These are phyloP conservation scores for Troides helena DNA, from an alignment of 2,888 invertebrate species.

Conservation along the genomic window DNA sequence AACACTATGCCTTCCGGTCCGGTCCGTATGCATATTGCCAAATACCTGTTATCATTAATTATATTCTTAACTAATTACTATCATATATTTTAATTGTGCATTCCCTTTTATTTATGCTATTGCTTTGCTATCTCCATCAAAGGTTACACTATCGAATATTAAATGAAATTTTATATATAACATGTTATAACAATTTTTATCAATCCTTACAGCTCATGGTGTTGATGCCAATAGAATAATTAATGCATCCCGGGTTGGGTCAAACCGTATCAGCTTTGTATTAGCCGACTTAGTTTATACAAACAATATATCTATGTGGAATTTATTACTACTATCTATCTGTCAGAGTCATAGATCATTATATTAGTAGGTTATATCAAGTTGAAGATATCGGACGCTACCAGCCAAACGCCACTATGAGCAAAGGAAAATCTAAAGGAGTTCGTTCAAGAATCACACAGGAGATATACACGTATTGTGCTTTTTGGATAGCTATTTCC, in stretches of 20 bases:
- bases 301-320: conserved; percentile 15
- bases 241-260: background rate
- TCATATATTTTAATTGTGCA: no score
- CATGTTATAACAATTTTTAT: background rate
- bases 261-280: conserved; percentile 12
- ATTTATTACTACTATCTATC: conserved; percentile 15
- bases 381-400: conserved; percentile 4
- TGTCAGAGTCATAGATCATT: conserved; percentile 24
- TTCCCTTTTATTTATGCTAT: no score
- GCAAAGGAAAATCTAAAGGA: conserved; percentile 38
- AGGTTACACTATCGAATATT: no score
- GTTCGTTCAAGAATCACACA: conserved; percentile 55
- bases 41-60: no score
- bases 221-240: background rate
- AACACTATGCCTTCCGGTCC: no score
- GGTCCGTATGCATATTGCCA: no score
- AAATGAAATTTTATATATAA: no score
- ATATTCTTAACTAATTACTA: no score
- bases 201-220: background rate
- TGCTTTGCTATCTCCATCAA: no score
- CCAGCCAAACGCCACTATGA: conserved; percentile 39
- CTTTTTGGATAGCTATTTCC: conserved; percentile 67
- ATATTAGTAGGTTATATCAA: conserved; percentile 25
- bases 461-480: conserved; percentile 66
- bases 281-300: conserved; percentile 16